Conservation (phyloP, 2,888 invertebrate genomes). For the Eremobia ochroleuca region DNA sequence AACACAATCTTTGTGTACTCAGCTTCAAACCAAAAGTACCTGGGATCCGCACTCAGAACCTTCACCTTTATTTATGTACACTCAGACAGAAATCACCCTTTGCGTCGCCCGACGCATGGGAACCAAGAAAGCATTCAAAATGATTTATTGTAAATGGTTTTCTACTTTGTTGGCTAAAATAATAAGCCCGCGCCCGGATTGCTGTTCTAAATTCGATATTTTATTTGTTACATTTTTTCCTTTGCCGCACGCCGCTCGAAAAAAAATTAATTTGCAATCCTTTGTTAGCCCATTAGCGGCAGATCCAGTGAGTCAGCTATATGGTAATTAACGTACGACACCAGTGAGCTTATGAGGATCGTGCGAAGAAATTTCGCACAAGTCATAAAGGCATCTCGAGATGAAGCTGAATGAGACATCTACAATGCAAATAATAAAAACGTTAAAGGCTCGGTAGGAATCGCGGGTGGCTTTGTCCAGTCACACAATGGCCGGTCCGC, state of each 20-base stretch:
- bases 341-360: slow-evolving; percentile 41
- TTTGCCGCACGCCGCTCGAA: slow-evolving; percentile 80
- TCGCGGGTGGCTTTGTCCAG: slow-evolving; percentile 88
- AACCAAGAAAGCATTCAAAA: slow-evolving; percentile 90
- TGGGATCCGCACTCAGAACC: slow-evolving; percentile 87
- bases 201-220: slow-evolving; percentile 89
- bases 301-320: slow-evolving; percentile 77
- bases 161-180: slow-evolving; percentile 91
- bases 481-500: slow-evolving; percentile 81
- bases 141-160: slow-evolving; percentile 91
- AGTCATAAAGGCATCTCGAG: slow-evolving; percentile 74
- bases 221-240: slow-evolving; percentile 85
- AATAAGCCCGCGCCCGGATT: slow-evolving; percentile 87
- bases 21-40: slow-evolving; percentile 83
- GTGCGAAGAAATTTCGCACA: slow-evolving; percentile 66
- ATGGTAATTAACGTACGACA: slow-evolving; percentile 72
- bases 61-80: slow-evolving; percentile 90
- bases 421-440: slow-evolving; percentile 86
- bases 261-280: slow-evolving; percentile 84
- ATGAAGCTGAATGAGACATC: slow-evolving; percentile 86
- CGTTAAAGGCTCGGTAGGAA: slow-evolving; percentile 86
- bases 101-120: slow-evolving; percentile 89
- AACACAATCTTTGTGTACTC: slow-evolving; percentile 68
- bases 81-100: slow-evolving; percentile 91
- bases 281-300: slow-evolving; percentile 78